phyloP scores from a whole-genome alignment of 2,888 invertebrate species.

The Drosophila mettleri region DNA sequence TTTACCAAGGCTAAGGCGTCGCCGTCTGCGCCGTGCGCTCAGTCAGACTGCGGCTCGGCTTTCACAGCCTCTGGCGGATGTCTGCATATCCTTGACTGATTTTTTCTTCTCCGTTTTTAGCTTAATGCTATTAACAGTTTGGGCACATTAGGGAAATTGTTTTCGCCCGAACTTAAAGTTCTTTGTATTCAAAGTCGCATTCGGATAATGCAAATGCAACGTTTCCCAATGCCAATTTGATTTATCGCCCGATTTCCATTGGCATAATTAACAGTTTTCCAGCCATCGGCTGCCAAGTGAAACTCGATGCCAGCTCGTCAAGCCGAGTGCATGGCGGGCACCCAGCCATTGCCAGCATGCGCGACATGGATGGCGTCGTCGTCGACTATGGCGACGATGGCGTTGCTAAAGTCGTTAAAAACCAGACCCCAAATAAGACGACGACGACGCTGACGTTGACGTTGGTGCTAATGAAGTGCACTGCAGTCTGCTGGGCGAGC shows the following conservation, averaged over 20 bases:
- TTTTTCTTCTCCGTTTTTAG: constrained; percentile 19
- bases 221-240: constrained; percentile 66
- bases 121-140: constrained; percentile 79
- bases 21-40: constrained; percentile 36
- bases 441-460: constrained; percentile 30
- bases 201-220: constrained; percentile 59
- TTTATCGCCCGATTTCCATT: constrained; percentile 60
- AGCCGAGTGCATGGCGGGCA: constrained; percentile 16
- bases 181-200: constrained; percentile 65
- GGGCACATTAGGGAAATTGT: constrained; percentile 79
- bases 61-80: constrained; percentile 47
- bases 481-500: constrained; percentile 34
- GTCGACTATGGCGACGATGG: constrained; percentile 27
- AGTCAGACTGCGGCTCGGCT: constrained; percentile 56
- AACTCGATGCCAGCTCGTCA: constrained; percentile 45
- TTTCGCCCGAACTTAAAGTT: constrained; percentile 53
- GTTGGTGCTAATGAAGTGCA: constrained; percentile 77
- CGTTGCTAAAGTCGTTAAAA: constrained; percentile 56
- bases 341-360: constrained; percentile 15
- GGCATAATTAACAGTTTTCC: constrained; percentile 65
- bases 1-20: constrained; percentile 57
- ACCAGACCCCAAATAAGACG: constrained; percentile 52
- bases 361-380: constrained; percentile 24
- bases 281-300: constrained; percentile 44
- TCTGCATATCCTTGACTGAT: constrained; percentile 58